Percentiles rank a stretch among this genome's conserved stretches.
Conservation (phyloP, 1,140 invertebrate genomes). For the Globodera ellingtonae region DNA sequence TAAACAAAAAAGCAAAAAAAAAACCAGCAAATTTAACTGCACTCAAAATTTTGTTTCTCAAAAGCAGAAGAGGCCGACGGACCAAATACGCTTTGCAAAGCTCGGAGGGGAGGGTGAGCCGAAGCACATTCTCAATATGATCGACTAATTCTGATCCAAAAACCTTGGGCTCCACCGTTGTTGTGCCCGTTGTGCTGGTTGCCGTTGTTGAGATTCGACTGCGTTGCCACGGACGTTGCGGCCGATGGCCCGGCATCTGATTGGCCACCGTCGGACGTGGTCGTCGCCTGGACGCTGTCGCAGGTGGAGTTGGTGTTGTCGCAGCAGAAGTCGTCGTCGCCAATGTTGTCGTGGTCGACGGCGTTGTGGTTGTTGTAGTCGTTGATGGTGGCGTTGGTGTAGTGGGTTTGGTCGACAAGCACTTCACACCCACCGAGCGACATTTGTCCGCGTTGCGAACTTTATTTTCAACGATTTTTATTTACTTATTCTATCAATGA, state of each 20-base stretch:
- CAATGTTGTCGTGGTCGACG: constrained; percentile 28
- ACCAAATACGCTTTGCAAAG: too few species aligned
- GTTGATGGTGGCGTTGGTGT: constrained; percentile 38
- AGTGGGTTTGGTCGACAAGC: constrained; percentile 39
- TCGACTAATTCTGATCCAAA: too few species aligned
- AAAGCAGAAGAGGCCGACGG: too few species aligned
- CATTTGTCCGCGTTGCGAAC: constrained; percentile 46
- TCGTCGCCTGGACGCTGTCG: constrained; percentile 3
- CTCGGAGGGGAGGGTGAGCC: too few species aligned
- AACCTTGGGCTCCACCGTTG: neutral
- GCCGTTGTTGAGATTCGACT: constrained; percentile 20
- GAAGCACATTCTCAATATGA: too few species aligned
- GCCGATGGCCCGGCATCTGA: constrained; percentile 30
- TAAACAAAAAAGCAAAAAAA: neutral
- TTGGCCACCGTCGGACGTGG: constrained; percentile 21
- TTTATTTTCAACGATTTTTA: constrained; percentile 32
- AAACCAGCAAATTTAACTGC: neutral
- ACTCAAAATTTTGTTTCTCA: too few species aligned
- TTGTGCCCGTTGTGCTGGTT: constrained; percentile 1
- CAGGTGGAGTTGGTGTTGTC: constrained; percentile 12
- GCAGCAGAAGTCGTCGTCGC: constrained; percentile 37
- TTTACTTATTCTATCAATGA: too few species aligned
- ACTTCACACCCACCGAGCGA: constrained; percentile 49
- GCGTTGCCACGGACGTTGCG: constrained; percentile 20
- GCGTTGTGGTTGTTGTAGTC: constrained; percentile 31